These are phyloP conservation scores for Sylvietta virens DNA, from an alignment of 2,113 vertebrate species.

Conservation along the genomic window DNA sequence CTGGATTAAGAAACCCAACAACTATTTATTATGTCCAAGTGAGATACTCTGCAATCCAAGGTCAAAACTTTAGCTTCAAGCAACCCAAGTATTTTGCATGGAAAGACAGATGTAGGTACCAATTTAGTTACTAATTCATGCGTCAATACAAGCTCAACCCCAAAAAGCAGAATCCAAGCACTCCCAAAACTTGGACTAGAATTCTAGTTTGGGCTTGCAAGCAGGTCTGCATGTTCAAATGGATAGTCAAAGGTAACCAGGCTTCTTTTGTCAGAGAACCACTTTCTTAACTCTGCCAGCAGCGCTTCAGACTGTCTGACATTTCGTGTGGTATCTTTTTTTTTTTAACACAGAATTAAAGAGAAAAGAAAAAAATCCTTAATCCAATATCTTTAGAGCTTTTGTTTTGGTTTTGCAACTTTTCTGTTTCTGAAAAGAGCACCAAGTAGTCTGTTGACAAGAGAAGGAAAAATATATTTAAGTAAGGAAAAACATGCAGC, in stretches of 20 bases:
- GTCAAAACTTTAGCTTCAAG: not conserved
- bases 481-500: constrained; percentile 67
- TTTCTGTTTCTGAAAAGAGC: constrained; percentile 43
- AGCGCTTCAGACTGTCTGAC: constrained; percentile 61
- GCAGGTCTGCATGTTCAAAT: constrained; percentile 34
- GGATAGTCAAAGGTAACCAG: constrained; percentile 35
- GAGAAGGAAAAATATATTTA: constrained; percentile 58
- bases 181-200: constrained; percentile 1
- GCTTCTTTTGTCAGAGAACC: constrained; percentile 61
- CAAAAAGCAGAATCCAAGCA: constrained; percentile 19
- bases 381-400: constrained; percentile 54
- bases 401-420: constrained; percentile 65
- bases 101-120: not conserved
- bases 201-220: constrained; percentile 24
- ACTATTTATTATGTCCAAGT: not conserved
- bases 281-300: constrained; percentile 62
- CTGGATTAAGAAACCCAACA: not conserved
- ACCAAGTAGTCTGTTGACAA: constrained; percentile 56
- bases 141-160: not conserved
- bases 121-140: not conserved
- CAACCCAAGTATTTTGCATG: not conserved
- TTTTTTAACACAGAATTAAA: constrained; percentile 34
- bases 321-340: constrained; percentile 22
- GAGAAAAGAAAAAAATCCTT: not conserved
- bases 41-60: not conserved